Evolutionary conservation across 2,888 invertebrate genomes (phyloP).

Genomic region (Linnaemya tessellans): DNA sequence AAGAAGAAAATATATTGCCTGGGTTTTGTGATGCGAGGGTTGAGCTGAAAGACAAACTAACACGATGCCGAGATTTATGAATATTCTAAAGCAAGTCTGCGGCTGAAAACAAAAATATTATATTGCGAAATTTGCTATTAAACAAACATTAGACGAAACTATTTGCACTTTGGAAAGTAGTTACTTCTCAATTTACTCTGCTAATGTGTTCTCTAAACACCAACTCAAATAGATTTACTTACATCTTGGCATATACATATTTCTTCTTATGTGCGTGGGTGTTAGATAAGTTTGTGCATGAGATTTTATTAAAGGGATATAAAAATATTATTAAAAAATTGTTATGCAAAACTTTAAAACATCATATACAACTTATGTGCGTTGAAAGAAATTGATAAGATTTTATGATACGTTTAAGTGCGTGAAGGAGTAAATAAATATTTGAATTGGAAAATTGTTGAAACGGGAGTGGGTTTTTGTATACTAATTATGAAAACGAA

Average conservation of each 20-base stretch:
- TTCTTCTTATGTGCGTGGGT: neutral
- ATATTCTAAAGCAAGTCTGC: neutral
- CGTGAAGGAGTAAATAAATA: neutral
- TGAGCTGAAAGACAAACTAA: neutral
- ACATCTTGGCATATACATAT: neutral
- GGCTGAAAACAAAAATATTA: neutral
- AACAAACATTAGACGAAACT: neutral
- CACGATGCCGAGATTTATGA: no score
- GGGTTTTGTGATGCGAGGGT: constrained; percentile 1
- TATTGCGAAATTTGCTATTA: neutral
- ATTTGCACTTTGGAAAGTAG: neutral
- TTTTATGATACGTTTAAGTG: neutral
- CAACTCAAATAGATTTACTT: neutral
- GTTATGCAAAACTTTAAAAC: constrained; percentile 58
- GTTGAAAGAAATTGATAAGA: constrained; percentile 14
- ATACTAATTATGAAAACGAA: constrained; percentile 9
- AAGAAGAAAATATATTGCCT: constrained; percentile 16
- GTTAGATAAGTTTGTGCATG: neutral
- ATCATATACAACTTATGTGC: constrained; percentile 46
- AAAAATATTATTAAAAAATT: constrained; percentile 54
- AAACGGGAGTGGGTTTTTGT: neutral
- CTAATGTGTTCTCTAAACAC: neutral
- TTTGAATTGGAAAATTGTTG: neutral
- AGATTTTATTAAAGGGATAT: constrained; percentile 42
- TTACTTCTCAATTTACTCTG: neutral